These are phyloP conservation scores for Buceros bicornis DNA, from an alignment of 2,797 vertebrate species.

Conservation along the genomic window DNA sequence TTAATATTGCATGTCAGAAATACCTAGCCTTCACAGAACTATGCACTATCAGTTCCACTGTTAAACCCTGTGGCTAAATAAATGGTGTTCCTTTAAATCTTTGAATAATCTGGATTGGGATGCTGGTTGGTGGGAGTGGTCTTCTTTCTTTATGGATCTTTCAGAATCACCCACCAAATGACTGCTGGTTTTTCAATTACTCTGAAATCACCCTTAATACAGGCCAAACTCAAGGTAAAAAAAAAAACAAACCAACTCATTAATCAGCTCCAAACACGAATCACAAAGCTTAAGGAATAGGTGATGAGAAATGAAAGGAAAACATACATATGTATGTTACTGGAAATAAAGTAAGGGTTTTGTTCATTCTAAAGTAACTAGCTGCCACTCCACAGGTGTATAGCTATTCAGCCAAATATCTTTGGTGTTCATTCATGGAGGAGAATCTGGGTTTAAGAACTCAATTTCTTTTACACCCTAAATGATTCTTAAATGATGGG, in stretches of 20 bases:
- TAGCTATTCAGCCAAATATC: background rate
- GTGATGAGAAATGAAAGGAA: background rate
- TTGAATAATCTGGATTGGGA: background rate
- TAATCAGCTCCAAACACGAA: background rate
- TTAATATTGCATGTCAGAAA: background rate
- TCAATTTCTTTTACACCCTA: background rate
- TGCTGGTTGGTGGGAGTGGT: background rate
- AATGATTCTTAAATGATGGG: background rate
- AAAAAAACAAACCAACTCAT: too few relatives aligned
- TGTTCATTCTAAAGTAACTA: background rate
- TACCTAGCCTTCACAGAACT: background rate
- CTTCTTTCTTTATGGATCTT: background rate
- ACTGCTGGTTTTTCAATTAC: background rate
- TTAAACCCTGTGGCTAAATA: background rate
- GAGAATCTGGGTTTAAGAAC: background rate
- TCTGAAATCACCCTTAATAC: background rate
- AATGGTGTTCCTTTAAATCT: background rate
- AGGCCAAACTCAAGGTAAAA: background rate
- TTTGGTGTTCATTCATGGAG: background rate
- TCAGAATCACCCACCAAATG: background rate
- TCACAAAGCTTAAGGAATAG: background rate
- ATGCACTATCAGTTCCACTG: background rate
- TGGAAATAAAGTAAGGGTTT: background rate
- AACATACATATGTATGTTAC: background rate
- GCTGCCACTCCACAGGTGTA: background rate